These are phyloP conservation scores for Osmerus mordax DNA, from an alignment of 2,113 vertebrate genomes.

Conservation along the genomic window DNA sequence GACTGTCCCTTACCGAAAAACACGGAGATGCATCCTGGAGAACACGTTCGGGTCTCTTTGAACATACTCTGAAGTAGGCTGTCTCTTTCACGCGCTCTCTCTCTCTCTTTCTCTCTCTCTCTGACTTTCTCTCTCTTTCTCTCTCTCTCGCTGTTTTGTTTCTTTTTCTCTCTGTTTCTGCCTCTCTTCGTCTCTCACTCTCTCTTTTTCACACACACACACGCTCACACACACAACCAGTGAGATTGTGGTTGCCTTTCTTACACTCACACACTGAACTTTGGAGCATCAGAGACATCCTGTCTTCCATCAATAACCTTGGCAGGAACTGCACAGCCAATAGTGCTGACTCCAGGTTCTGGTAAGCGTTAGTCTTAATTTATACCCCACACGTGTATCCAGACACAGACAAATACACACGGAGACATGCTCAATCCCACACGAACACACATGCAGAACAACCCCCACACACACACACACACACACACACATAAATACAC, in stretches of 20 bases:
- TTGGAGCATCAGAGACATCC: conserved; percentile 54
- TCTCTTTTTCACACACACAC: background rate
- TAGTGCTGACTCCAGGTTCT: conserved; percentile 48
- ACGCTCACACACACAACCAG: background rate
- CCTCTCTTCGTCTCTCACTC: background rate
- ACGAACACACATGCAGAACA: background rate
- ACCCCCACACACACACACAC: conserved; percentile 1
- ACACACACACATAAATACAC: background rate
- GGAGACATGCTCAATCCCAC: background rate
- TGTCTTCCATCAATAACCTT: conserved; percentile 56
- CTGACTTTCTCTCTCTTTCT: no score
- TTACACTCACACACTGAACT: conserved; percentile 44
- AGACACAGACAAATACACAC: conserved; percentile 8
- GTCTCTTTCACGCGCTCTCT: background rate
- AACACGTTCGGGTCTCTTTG: no score
- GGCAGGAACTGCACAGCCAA: conserved; percentile 44
- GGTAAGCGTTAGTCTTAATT: conserved; percentile 13
- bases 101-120: conserved; percentile 20
- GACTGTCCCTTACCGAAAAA: conserved; percentile 52
- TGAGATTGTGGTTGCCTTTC: background rate
- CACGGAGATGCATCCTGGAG: conserved; percentile 44
- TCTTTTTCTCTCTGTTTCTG: no score
- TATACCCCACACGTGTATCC: conserved; percentile 21
- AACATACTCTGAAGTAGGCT: conserved; percentile 7
- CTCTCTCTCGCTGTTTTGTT: no score